Evolutionary conservation across 2,797 vertebrate species (phyloP).

Genomic region (Phataginus tricuspis): DNA sequence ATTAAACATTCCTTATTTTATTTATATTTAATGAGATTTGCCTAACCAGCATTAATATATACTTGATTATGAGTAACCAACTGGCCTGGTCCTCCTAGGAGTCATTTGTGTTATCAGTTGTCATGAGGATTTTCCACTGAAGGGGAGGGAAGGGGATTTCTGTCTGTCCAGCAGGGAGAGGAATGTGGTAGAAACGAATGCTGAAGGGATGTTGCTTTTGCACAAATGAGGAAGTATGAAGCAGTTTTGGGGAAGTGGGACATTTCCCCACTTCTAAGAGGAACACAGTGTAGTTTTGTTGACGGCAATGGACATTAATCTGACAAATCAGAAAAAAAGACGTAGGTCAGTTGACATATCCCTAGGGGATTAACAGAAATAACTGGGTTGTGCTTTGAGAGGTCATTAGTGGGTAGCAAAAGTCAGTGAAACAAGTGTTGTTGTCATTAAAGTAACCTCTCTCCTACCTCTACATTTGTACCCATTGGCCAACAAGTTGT

Average conservation of each 20-base stretch:
- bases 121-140: not conserved
- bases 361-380: not conserved
- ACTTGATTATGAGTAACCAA: not conserved
- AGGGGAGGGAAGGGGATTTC: not conserved
- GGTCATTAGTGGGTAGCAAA: not conserved
- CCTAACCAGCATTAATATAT: not conserved
- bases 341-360: not conserved
- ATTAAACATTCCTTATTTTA: constrained; percentile 41
- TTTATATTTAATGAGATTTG: constrained; percentile 18
- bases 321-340: not conserved
- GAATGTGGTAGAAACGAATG: not conserved
- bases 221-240: not conserved
- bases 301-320: not conserved
- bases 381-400: not conserved
- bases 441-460: not conserved
- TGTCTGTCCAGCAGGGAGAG: not conserved
- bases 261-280: not conserved
- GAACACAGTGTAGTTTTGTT: not conserved
- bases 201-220: not conserved
- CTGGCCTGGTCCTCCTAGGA: not conserved
- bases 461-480: not conserved
- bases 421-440: not conserved
- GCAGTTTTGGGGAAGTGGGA: not conserved
- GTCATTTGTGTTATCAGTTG: constrained; percentile 4
- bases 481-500: not conserved